Base-by-base conservation (phyloP, 2,888 invertebrate genomes). In the Stenodera caucasica region DNA sequence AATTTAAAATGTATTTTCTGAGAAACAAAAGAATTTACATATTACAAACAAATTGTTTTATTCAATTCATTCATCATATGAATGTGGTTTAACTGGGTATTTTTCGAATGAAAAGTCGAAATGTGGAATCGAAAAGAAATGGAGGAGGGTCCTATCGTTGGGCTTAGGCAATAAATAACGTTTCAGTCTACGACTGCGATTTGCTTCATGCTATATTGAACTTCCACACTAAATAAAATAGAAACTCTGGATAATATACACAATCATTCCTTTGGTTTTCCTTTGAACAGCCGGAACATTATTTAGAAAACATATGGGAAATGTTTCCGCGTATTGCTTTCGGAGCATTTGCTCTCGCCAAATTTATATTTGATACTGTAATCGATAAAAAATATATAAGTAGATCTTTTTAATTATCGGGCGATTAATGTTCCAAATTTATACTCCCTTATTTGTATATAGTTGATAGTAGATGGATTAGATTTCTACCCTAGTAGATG, bases 201-300 rank as follows among this genome's bases (percentile, higher is more conserved):
- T 69, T 66, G 64, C 66, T 63, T 70, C 64, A 64, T 65, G 69
- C 63, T 64, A 61, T 67, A 69, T 69, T 66, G 70, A 69, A 65
- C 68, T 64, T 63, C 63, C 57, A 61, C 66, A 65, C 65, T 66
- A 68, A 65, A 70, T 68, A 66, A 66, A 67, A 67, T 66, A 64
- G 60, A 60, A 57, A 45, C 57, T 64, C 37, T 40, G 58, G 45
- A 21, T 45, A 45, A 40, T 45, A 53, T 63, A 60, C 58, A 64
- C 64, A 64, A 64, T 64, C 64, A 64, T 64, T 53, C 61, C 60
- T 61, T 60, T 61, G 64, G 61, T 61, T 61, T 58, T 53, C 54
- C 61, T 64, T 61, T 64, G 58, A 61, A 61, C 58, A 58, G 56
- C 52, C 56, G 55, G 35, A 58, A 54, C 60, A 58, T 64, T 58